Evolutionary conservation across 2,888 invertebrate genomes (phyloP).

Genomic region (Drosophila suboccidentalis): DNA sequence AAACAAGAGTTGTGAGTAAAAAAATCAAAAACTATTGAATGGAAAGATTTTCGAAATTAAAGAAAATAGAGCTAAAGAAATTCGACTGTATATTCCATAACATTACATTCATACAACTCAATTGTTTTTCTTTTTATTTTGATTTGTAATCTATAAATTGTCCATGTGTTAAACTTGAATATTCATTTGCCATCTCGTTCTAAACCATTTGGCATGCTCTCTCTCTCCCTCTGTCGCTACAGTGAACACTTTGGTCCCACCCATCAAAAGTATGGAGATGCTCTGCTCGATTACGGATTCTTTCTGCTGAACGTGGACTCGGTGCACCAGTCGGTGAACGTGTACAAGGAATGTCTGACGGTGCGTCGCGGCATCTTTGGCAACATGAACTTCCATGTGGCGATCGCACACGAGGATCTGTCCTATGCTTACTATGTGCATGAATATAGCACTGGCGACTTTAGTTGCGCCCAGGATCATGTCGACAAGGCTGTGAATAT

Average conservation of each 20-base stretch:
- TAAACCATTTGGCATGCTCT: background rate
- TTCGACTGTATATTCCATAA: too few species aligned
- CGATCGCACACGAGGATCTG: constrained; percentile 95
- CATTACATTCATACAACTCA: too few species aligned
- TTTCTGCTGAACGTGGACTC: constrained; percentile 95
- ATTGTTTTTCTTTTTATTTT: too few species aligned
- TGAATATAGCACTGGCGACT: constrained; percentile 95
- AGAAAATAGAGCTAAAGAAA: too few species aligned
- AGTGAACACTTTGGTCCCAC: constrained; percentile 87
- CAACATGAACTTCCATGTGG: constrained; percentile 94
- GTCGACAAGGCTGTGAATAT: constrained; percentile 93
- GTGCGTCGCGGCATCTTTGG: constrained; percentile 93
- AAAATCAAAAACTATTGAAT: too few species aligned
- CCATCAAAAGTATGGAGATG: constrained; percentile 94
- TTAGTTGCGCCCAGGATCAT: constrained; percentile 93
- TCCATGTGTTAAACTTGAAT: too few species aligned
- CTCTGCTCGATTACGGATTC: constrained; percentile 95
- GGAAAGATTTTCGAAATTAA: too few species aligned
- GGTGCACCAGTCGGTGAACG: constrained; percentile 93
- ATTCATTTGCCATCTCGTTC: background rate
- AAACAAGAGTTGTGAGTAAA: too few species aligned
- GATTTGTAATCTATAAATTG: too few species aligned
- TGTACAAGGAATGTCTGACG: constrained; percentile 92
- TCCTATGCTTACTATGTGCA: constrained; percentile 97
- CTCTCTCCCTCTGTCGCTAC: background rate